Conservation (phyloP, 2,113 vertebrate genomes). For the Sorex fumeus region DNA sequence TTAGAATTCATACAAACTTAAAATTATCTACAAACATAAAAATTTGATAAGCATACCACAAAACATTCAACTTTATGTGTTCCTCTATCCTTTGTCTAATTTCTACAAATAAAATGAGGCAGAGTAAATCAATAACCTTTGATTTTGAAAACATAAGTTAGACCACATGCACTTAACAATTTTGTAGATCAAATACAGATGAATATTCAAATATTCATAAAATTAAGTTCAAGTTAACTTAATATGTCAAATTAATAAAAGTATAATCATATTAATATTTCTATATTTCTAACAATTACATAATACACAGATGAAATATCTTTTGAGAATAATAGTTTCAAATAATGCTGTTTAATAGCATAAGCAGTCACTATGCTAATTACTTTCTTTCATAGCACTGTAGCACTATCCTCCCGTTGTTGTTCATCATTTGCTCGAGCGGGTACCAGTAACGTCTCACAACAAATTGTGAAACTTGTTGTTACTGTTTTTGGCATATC, state of each 20-base stretch:
- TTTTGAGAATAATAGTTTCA: background rate
- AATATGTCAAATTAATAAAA: conserved; percentile 1
- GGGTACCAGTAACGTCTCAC: too few relatives aligned
- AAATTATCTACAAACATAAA: background rate
- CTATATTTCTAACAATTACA: background rate
- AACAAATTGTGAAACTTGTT: too few relatives aligned
- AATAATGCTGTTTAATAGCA: background rate
- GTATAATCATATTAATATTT: conserved; percentile 10
- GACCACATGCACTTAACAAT: background rate
- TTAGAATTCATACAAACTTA: too few relatives aligned
- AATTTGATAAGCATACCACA: conserved; percentile 37
- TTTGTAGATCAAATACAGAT: conserved; percentile 16
- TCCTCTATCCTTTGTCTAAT: background rate
- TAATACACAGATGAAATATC: background rate
- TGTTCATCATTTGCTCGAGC: too few relatives aligned
- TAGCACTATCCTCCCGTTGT: too few relatives aligned
- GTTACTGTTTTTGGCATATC: too few relatives aligned
- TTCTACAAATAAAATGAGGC: conserved; percentile 9
- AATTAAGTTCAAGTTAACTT: background rate
- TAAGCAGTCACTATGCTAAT: conserved; percentile 4
- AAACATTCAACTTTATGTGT: background rate
- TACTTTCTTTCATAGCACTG: conserved; percentile 29
- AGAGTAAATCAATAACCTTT: background rate
- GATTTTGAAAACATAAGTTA: background rate
- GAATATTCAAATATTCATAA: background rate